phyloP scores from a whole-genome alignment of 2,113 vertebrate genomes.

The Blennius ocellaris region DNA sequence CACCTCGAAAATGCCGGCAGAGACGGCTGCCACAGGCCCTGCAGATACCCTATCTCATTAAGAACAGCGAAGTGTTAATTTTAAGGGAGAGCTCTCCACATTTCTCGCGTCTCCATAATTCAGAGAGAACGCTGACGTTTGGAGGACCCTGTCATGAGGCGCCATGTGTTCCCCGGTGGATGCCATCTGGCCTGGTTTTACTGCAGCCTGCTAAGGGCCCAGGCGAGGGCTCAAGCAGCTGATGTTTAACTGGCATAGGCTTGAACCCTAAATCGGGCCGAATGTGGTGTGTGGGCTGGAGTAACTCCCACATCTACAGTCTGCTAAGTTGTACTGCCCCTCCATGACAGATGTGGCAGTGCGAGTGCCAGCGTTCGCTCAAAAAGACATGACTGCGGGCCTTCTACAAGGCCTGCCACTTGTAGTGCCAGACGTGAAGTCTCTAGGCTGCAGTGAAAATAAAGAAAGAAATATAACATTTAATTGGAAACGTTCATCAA shows the following conservation, averaged over 20 bases:
- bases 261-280: constrained; percentile 58
- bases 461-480: constrained; percentile 55
- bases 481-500: constrained; percentile 68
- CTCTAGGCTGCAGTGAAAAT: constrained; percentile 50
- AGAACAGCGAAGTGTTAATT: constrained; percentile 69
- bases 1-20: constrained; percentile 29
- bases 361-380: constrained; percentile 45
- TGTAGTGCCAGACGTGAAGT: constrained; percentile 37
- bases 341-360: constrained; percentile 67
- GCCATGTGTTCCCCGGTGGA: constrained; percentile 67
- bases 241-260: constrained; percentile 68
- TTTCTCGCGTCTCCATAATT: constrained; percentile 58
- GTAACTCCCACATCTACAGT: constrained; percentile 71
- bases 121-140: constrained; percentile 61
- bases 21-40: constrained; percentile 5
- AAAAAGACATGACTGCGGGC: constrained; percentile 49
- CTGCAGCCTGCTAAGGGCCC: constrained; percentile 46
- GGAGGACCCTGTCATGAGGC: constrained; percentile 60
- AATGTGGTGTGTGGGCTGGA: constrained; percentile 57
- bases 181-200: constrained; percentile 77
- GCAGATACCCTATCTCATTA: constrained; percentile 59
- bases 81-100: constrained; percentile 47
- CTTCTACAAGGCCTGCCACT: background rate
- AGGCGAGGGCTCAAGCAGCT: constrained; percentile 50
- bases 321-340: constrained; percentile 65